These are phyloP conservation scores for Erithacus rubecula DNA, from an alignment of 2,797 vertebrate species.

Conservation along the genomic window DNA sequence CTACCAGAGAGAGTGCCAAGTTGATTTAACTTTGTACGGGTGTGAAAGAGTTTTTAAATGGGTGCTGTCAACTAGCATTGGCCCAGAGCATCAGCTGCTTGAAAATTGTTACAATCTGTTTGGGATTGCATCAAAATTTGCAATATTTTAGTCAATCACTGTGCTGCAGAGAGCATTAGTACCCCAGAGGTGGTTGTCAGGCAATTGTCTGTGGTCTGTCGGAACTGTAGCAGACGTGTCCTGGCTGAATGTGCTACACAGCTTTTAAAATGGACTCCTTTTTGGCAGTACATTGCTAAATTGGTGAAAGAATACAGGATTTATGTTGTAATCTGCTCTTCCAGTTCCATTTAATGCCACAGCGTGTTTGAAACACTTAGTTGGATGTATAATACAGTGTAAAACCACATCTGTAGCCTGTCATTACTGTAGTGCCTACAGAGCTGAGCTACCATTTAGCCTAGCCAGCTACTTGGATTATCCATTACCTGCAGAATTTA, in stretches of 20 bases:
- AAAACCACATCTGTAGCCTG: slow-evolving; percentile 9
- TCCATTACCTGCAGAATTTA: not conserved
- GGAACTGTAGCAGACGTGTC: not conserved
- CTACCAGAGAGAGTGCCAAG: slow-evolving; percentile 63
- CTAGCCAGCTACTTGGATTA: not conserved
- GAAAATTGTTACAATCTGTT: slow-evolving; percentile 38
- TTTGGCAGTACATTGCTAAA: not conserved
- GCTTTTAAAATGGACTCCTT: slow-evolving; percentile 17
- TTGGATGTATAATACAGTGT: not conserved
- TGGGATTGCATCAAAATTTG: not conserved
- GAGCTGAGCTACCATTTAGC: not conserved
- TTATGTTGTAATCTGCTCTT: slow-evolving; percentile 19
- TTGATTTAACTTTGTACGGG: slow-evolving; percentile 64
- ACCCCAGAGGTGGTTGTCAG: not conserved
- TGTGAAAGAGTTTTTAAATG: slow-evolving; percentile 61
- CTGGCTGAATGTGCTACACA: not conserved
- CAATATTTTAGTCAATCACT: slow-evolving; percentile 5
- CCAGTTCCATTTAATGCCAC: not conserved
- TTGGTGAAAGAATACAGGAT: not conserved
- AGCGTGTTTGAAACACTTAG: not conserved
- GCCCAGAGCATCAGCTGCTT: slow-evolving; percentile 31
- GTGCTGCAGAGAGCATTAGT: not conserved
- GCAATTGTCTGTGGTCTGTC: not conserved
- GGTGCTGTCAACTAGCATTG: slow-evolving; percentile 18
- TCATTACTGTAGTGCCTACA: not conserved